Base-by-base conservation (phyloP, 2,797 vertebrate species). In the Caiman crocodilus region DNA sequence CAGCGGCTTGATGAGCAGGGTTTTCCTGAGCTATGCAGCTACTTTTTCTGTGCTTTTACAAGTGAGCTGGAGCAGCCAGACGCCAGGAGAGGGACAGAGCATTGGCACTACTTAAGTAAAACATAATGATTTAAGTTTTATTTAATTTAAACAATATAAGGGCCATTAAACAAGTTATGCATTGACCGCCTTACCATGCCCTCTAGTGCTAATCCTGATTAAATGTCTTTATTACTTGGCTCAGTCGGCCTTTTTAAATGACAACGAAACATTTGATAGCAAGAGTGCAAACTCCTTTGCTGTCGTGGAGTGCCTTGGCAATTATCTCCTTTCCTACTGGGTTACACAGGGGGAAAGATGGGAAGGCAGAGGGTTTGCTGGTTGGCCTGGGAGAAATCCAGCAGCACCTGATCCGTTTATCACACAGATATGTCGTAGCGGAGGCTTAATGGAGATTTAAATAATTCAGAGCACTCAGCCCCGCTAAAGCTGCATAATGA, bases 381-480 rank as follows among this genome's bases (percentile, higher is more conserved):
- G 75, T 82, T 93, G 94, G 87, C 90, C 61, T 86, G 89, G 87
- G 79, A 94, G 92, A 97, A 97, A 97, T 96, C 97, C 96, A 95
- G 97, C 94, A 76, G 94, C 92, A 96, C 94, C 95, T 97, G 97
- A 98, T 98, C 97, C 96, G 96, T 98, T 98, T 98, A 98, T 98
- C 98, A 97, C 97, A 97, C 89, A 98, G 98, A 98, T 98, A 84
- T 94, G 98, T 97, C 97, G 96, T 90, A 89, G 97, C 96, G 93
- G 95, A 93, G 97, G 97, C 97, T 98, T 98, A 98, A 98, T 97
- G 98, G 98, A 98, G 98, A 98, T 98, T 98, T 99, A 97, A 99
- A 99, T 99, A 98, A 99, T 99, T 99, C 98, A 99, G 98, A 97
- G 96, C 97, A 97, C 98, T 98, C 98, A 98, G 97, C 97, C 97